Percentiles rank a stretch among this genome's conserved stretches.
Conservation (phyloP, 2,888 invertebrate species). For the Andrena marginata region DNA sequence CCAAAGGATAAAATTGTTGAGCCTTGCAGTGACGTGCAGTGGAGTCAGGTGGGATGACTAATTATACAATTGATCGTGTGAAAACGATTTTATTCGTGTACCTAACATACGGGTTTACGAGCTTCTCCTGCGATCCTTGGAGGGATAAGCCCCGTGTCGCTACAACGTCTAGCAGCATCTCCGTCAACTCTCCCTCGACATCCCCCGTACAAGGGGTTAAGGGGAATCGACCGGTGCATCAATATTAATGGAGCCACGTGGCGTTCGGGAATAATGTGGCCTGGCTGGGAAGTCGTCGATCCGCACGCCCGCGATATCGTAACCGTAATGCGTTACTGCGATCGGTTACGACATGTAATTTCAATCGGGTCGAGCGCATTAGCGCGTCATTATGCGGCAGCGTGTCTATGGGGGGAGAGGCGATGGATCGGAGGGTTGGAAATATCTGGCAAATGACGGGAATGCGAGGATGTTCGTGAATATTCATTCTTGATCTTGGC, state of each 20-base stretch:
- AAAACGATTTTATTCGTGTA: not conserved
- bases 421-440: not conserved
- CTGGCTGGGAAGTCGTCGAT: constrained; percentile 57
- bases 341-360: constrained; percentile 70
- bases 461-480: not conserved
- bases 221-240: constrained; percentile 65
- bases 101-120: constrained; percentile 1
- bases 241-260: constrained; percentile 77
- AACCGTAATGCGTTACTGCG: constrained; percentile 63
- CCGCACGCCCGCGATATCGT: constrained; percentile 52
- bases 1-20: too few relatives aligned
- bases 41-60: not conserved
- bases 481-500: not conserved
- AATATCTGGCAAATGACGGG: not conserved
- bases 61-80: constrained; percentile 6
- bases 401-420: not conserved
- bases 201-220: constrained; percentile 51
- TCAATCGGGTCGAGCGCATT: constrained; percentile 71
- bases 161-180: constrained; percentile 49
- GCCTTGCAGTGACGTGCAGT: too few relatives aligned
- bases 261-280: constrained; percentile 76
- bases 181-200: constrained; percentile 39
- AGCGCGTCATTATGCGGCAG: constrained; percentile 59
- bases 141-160: constrained; percentile 28
- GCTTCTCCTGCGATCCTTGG: constrained; percentile 34